Evolutionary conservation across 2,888 invertebrate species (phyloP), one percentile per base, ranked within the genome.

Genomic region (Catocala fraxini): DNA sequence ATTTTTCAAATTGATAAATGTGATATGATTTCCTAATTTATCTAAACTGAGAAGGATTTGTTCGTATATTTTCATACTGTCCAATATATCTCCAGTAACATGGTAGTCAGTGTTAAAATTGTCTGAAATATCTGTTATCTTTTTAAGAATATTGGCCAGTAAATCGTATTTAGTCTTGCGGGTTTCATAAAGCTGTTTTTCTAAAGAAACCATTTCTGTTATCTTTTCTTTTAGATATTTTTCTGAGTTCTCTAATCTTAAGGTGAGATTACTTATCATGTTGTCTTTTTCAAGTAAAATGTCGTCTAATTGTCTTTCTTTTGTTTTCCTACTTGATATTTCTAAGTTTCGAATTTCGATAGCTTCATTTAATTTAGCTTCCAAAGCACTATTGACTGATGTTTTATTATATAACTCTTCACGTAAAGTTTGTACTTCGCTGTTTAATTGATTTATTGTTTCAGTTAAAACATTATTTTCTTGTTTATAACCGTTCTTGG

Each of bases 31-130:
- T 13, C 63, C 63, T 58, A 89, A 80, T 72, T 81, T 80, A 12
- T 89, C 82, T 55, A 92, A 78, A 1, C 75, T 77, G n/a, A 73
- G 48, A 41, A 83, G 51, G 52, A 90, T 83, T 61, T 70, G 65
- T 49, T 87, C 81, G 56, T 81, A 77, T 35, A 65, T 66, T 57
- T 76, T 63, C 12, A 64, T 59, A 61, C 69, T 68, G 45, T 63
- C 60, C 64, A 52, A 63, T 62, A 47, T 63, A 54, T 78, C 70
- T 51, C 43, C 63, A 3, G 61, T 63, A 12, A 68, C 48, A 59
- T 72, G 63, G 54, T 69, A 78, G 64, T 80, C 75, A 11, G 83
- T 79, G 43, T 81, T 77, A 49, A 80, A 77, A 48, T 68, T 65
- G 10, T 67, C 65, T 9, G 73, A 69, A 9, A 91, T 57, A 54